Evolutionary conservation across 2,113 vertebrate species (phyloP).

Genomic region (Mobula hypostoma): DNA sequence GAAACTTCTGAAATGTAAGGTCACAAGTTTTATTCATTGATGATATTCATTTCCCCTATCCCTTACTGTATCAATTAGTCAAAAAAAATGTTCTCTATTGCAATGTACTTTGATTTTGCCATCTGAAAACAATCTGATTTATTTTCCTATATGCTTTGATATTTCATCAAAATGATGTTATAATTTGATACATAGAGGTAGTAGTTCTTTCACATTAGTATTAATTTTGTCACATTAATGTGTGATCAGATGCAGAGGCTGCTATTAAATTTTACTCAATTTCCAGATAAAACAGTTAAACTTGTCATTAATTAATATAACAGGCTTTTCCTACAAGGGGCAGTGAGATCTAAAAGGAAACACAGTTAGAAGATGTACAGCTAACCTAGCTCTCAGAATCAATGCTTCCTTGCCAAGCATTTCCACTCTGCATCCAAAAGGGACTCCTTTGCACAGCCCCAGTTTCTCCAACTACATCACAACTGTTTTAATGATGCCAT

Average conservation of each 20-base stretch:
- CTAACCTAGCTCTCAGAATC: too few species aligned
- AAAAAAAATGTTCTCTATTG: neutral
- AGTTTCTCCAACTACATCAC: too few species aligned
- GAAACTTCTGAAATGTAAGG: neutral
- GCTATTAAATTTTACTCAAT: neutral
- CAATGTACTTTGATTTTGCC: neutral
- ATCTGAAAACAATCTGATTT: neutral
- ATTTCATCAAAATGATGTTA: neutral
- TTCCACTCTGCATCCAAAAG: too few species aligned
- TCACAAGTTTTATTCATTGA: neutral
- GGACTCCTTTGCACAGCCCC: too few species aligned
- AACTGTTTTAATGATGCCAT: too few species aligned
- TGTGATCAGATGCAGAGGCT: neutral
- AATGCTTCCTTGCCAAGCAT: too few species aligned
- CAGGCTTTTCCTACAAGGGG: too few species aligned
- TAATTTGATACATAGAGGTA: neutral
- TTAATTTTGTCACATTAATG: neutral
- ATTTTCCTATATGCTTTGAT: neutral
- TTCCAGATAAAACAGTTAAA: neutral
- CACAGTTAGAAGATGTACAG: too few species aligned
- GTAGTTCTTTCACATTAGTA: too few species aligned
- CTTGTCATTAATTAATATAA: neutral
- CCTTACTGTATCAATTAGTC: neutral
- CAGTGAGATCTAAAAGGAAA: too few species aligned
- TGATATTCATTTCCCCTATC: neutral